A percentile compares a stretch with the other conserved stretches of the same genome.
phyloP scores from a whole-genome alignment of 2,888 invertebrate species.

The Bhutanitis thaidina region DNA sequence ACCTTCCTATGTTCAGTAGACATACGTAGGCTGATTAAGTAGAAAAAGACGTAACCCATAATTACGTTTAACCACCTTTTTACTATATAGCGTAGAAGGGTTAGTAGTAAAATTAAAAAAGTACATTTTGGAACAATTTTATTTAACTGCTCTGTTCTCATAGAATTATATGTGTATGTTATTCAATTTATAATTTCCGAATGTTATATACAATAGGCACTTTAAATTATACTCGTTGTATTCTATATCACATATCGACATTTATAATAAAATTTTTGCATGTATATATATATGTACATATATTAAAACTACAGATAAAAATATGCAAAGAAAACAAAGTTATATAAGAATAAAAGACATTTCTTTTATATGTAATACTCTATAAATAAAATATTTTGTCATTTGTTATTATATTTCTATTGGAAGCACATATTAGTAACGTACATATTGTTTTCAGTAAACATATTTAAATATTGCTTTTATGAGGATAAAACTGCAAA shows the following conservation, averaged over 20 bases:
- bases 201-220: constrained; percentile 65
- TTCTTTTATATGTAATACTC: neutral
- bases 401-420: constrained; percentile 19
- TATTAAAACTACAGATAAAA: constrained; percentile 21
- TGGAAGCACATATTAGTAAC: constrained; percentile 39
- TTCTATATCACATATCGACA: constrained; percentile 72
- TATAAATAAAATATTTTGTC: constrained; percentile 5
- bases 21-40: too few species aligned
- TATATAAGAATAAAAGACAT: neutral
- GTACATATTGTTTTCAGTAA: too few species aligned
- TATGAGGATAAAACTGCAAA: too few species aligned
- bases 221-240: constrained; percentile 59
- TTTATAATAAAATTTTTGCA: constrained; percentile 31
- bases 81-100: too few species aligned
- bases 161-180: constrained; percentile 41
- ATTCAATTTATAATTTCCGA: constrained; percentile 26
- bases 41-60: too few species aligned
- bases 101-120: constrained; percentile 20
- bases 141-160: constrained; percentile 54
- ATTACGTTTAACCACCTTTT: too few species aligned
- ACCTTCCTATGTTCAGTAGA: too few species aligned
- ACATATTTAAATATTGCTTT: too few species aligned
- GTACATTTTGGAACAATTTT: constrained; percentile 48
- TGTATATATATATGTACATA: constrained; percentile 21
- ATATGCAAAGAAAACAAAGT: neutral